A percentile compares a stretch with the other conserved stretches of the same genome.
Conservation (phyloP, 2,113 vertebrate species). For the Plectropomus leopardus region DNA sequence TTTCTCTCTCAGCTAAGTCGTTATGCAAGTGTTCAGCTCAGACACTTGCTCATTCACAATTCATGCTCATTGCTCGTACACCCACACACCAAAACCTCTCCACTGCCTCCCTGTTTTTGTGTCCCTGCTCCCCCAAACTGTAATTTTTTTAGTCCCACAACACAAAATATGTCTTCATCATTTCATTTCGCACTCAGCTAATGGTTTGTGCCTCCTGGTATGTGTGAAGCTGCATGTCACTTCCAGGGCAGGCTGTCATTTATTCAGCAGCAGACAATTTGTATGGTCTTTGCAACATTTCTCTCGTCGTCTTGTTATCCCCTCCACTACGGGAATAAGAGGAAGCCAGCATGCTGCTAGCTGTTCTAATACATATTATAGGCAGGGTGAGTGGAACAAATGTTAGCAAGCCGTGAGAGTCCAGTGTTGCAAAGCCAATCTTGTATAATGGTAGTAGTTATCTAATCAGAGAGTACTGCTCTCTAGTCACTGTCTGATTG, state of each 20-base stretch:
- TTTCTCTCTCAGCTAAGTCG: constrained; percentile 65
- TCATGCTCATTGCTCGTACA: constrained; percentile 69
- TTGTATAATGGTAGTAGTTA: constrained; percentile 41
- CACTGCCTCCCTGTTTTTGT: neutral
- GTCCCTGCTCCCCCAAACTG: constrained; percentile 17
- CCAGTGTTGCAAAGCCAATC: constrained; percentile 16
- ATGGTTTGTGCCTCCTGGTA: constrained; percentile 52
- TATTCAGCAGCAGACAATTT: constrained; percentile 55
- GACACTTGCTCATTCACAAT: constrained; percentile 76
- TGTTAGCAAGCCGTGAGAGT: constrained; percentile 27
- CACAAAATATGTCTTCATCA: constrained; percentile 63
- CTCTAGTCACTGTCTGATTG: constrained; percentile 53
- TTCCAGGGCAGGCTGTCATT: constrained; percentile 57
- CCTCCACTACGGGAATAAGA: constrained; percentile 9
- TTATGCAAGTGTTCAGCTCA: constrained; percentile 72
- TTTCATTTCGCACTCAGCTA: constrained; percentile 51
- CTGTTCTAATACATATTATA: constrained; percentile 16
- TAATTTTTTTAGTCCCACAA: constrained; percentile 51
- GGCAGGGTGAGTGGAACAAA: constrained; percentile 11
- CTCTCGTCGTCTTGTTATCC: constrained; percentile 33
- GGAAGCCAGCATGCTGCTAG: constrained; percentile 1
- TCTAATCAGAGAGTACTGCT: constrained; percentile 50
- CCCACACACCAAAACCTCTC: constrained; percentile 58
- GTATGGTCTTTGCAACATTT: constrained; percentile 34
- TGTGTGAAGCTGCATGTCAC: constrained; percentile 54